A percentile compares a stretch with the other conserved stretches of the same genome.
Conservation (phyloP, 1,140 invertebrate genomes). For the Drosophila virilis region DNA sequence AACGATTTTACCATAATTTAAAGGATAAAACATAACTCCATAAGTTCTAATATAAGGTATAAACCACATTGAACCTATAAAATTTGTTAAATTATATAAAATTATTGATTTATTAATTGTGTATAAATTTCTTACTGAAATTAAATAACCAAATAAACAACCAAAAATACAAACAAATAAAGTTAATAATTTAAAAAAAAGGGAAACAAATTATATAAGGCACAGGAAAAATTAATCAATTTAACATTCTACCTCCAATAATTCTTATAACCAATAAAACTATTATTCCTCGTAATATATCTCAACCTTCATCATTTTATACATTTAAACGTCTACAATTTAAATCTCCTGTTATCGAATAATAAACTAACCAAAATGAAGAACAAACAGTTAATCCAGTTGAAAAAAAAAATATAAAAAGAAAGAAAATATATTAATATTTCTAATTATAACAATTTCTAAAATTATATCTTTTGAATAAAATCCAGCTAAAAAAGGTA, state of each 20-base stretch:
- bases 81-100: conserved; percentile 78
- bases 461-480: conserved; percentile 88
- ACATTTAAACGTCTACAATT: conserved; percentile 84
- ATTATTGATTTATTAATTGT: conserved; percentile 10
- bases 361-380: conserved; percentile 86
- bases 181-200: conserved; percentile 83
- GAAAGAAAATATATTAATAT: conserved; percentile 85
- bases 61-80: conserved; percentile 84
- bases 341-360: conserved; percentile 84
- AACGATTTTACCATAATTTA: conserved; percentile 56
- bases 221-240: conserved; percentile 84
- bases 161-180: conserved; percentile 80
- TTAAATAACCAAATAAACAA: too few species aligned
- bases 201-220: conserved; percentile 85
- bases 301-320: conserved; percentile 84
- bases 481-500: conserved; percentile 88
- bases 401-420: conserved; percentile 85
- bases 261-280: conserved; percentile 85
- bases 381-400: conserved; percentile 86
- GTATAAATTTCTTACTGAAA: too few species aligned
- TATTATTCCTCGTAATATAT: conserved; percentile 85
- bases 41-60: too few species aligned
- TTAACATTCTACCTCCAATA: conserved; percentile 84
- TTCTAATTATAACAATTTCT: conserved; percentile 84
- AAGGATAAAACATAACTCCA: conserved; percentile 54